phyloP scores from a whole-genome alignment of 2,888 invertebrate genomes.

The Adelphocoris suturalis region DNA sequence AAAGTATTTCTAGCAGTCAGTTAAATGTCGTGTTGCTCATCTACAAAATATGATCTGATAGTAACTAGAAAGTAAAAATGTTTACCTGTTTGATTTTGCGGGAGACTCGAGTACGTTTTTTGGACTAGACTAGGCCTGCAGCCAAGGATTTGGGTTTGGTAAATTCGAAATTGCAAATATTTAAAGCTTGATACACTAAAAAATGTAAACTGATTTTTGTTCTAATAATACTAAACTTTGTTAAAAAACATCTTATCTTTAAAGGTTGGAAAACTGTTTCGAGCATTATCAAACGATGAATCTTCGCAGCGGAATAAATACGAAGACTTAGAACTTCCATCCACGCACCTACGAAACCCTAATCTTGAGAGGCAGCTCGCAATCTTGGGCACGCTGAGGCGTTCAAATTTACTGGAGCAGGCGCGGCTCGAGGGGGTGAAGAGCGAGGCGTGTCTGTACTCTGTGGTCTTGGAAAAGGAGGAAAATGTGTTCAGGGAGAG shows the following conservation, averaged over 20 bases:
- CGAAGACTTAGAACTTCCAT: slow-evolving; percentile 53
- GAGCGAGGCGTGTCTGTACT: slow-evolving; percentile 67
- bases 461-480: slow-evolving; percentile 60
- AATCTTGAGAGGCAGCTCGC: slow-evolving; percentile 66
- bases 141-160: too few relatives aligned
- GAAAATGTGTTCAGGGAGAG: slow-evolving; percentile 63
- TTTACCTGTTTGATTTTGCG: too few relatives aligned
- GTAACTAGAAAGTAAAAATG: too few relatives aligned
- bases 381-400: slow-evolving; percentile 61
- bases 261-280: slow-evolving; percentile 48
- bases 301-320: background rate
- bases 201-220: too few relatives aligned
- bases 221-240: too few relatives aligned
- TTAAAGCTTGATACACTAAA: too few relatives aligned
- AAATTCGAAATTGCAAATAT: too few relatives aligned
- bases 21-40: too few relatives aligned
- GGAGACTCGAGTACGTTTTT: too few relatives aligned
- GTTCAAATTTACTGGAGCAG: slow-evolving; percentile 22
- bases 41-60: too few relatives aligned
- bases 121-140: too few relatives aligned
- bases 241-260: background rate
- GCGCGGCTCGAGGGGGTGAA: slow-evolving; percentile 61
- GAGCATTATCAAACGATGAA: slow-evolving; percentile 60
- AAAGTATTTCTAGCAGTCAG: too few relatives aligned
- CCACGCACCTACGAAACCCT: slow-evolving; percentile 50